phyloP scores from a whole-genome alignment of 1,140 invertebrate genomes.

The Drosophila willistoni region DNA sequence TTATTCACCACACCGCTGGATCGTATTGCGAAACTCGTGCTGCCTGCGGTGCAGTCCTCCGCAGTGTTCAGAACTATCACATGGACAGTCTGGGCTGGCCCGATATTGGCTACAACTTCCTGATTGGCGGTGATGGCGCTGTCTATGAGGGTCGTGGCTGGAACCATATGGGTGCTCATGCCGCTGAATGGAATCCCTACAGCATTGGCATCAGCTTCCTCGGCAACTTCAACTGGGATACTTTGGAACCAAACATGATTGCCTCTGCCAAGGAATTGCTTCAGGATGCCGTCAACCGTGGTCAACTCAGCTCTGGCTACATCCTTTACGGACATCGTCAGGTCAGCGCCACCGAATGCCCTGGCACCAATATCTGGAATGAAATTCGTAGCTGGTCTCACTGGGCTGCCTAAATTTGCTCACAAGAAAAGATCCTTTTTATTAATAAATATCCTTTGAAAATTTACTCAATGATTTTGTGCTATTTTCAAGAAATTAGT shows the following conservation, averaged over 20 bases:
- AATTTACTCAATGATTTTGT: not conserved
- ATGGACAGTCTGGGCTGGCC: conserved; percentile 86
- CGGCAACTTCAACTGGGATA: conserved; percentile 83
- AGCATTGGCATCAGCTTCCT: conserved; percentile 87
- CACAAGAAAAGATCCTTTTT: not conserved
- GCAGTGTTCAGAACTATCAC: conserved; percentile 85
- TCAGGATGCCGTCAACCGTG: conserved; percentile 85
- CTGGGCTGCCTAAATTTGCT: conserved; percentile 72
- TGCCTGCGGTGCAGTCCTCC: conserved; percentile 84
- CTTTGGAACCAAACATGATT: conserved; percentile 62
- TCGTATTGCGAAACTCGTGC: conserved; percentile 84
- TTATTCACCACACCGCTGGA: conserved; percentile 89
- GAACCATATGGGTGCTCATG: conserved; percentile 87
- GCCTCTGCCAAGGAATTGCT: conserved; percentile 85
- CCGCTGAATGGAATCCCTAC: conserved; percentile 86
- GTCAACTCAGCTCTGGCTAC: conserved; percentile 86
- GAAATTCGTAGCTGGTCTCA: conserved; percentile 87
- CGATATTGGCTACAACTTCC: conserved; percentile 89
- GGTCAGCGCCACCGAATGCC: conserved; percentile 87
- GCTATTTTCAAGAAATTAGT: not conserved
- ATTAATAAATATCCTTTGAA: not conserved
- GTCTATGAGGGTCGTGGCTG: conserved; percentile 89
- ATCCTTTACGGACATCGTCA: conserved; percentile 88
- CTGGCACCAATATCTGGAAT: conserved; percentile 86
- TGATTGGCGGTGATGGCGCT: conserved; percentile 84